phyloP scores from a whole-genome alignment of 2,888 invertebrate species.

The Lasius fuliginosus region DNA sequence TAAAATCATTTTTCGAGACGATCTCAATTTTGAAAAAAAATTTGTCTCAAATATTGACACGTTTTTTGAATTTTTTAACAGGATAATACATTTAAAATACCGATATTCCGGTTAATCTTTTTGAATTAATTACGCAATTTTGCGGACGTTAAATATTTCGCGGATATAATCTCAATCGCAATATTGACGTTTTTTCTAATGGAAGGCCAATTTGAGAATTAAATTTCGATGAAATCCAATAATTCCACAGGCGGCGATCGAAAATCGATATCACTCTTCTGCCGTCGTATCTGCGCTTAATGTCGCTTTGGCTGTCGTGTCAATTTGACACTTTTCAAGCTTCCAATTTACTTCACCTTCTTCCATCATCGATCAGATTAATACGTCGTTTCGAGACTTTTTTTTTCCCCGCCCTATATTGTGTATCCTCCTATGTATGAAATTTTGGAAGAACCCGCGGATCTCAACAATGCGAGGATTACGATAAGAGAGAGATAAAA shows the following conservation, averaged over 20 bases:
- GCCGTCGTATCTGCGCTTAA: slow-evolving; percentile 19
- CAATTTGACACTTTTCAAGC: slow-evolving; percentile 36
- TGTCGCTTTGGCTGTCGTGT: slow-evolving; percentile 18
- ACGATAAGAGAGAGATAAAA: slow-evolving; percentile 48
- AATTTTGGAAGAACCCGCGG: slow-evolving; percentile 21
- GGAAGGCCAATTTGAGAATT: slow-evolving; percentile 41
- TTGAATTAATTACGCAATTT: slow-evolving; percentile 14
- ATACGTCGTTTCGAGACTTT: background rate
- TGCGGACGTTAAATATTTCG: slow-evolving; percentile 25
- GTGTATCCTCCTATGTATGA: background rate
- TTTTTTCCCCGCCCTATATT: background rate
- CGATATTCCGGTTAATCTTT: slow-evolving; percentile 13
- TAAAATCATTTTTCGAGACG: background rate
- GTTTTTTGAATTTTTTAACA: slow-evolving; percentile 2
- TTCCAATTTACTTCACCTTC: slow-evolving; percentile 1
- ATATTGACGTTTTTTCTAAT: slow-evolving; percentile 44
- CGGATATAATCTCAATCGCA: slow-evolving; percentile 38
- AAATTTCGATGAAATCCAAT: slow-evolving; percentile 44
- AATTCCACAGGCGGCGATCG: slow-evolving; percentile 36
- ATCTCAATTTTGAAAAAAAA: background rate
- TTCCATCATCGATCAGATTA: background rate
- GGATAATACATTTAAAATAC: background rate
- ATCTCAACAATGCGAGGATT: slow-evolving; percentile 47
- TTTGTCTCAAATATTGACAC: slow-evolving; percentile 6
- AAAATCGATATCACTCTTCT: slow-evolving; percentile 40